phyloP scores from a whole-genome alignment of 2,113 vertebrate species.

The Amphilophus citrinellus region DNA sequence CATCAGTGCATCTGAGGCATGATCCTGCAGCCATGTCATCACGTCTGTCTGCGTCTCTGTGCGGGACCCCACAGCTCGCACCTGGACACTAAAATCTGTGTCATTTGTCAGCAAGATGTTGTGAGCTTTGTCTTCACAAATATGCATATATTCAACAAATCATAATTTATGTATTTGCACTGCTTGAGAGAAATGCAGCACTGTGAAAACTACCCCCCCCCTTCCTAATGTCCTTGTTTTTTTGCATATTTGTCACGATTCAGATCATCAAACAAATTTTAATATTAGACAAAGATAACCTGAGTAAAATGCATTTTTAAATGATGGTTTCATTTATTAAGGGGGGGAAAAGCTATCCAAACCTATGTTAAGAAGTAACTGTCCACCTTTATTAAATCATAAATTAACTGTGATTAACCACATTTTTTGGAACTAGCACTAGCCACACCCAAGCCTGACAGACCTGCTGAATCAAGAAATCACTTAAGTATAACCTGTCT shows the following conservation, averaged over 20 bases:
- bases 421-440: neutral
- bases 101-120: conserved; percentile 23
- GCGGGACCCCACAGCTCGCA: conserved; percentile 48
- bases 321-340: neutral
- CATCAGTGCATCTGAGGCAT: conserved; percentile 30
- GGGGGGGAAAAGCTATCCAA: neutral
- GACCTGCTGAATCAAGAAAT: neutral
- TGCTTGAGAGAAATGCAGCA: neutral
- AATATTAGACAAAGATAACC: neutral
- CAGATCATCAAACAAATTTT: neutral
- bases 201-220: neutral
- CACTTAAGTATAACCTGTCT: neutral
- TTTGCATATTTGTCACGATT: neutral
- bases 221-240: neutral
- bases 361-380: neutral
- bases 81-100: conserved; percentile 23
- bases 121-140: neutral
- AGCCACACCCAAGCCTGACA: neutral
- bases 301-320: neutral
- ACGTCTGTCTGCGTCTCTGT: neutral
- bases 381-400: neutral
- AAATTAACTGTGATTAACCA: neutral
- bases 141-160: neutral
- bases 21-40: conserved; percentile 54
- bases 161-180: neutral